Conservation (phyloP, 64 coral and sea anemone genomes). For the Stylophora pistillata region DNA sequence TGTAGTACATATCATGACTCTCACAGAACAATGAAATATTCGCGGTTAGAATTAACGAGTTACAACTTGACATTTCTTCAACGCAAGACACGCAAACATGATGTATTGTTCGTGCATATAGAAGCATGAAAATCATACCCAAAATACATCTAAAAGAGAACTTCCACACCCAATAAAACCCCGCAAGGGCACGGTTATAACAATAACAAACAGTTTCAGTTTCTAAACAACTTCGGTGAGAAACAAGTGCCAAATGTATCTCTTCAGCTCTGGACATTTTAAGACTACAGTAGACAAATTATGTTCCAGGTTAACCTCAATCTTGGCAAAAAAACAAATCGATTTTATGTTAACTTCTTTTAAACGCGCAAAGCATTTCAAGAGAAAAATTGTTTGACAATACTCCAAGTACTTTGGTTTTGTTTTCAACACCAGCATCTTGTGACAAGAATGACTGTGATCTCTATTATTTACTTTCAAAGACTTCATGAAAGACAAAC, state of each 20-base stretch:
- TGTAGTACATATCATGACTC: neutral
- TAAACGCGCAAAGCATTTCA: neutral
- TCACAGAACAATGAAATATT: neutral
- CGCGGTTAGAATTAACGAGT: neutral
- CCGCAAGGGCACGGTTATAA: neutral
- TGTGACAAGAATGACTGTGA: neutral
- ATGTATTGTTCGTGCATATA: neutral
- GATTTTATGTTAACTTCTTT: no score
- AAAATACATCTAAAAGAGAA: neutral
- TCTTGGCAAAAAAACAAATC: neutral
- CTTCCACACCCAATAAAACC: neutral
- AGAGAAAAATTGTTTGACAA: neutral
- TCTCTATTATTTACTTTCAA: neutral
- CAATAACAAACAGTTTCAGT: neutral
- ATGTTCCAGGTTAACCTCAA: neutral
- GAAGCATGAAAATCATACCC: neutral
- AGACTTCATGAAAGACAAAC: conserved; percentile 4
- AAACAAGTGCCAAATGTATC: neutral
- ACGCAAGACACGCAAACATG: neutral
- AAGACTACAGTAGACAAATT: neutral
- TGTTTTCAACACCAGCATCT: neutral
- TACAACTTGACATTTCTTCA: neutral
- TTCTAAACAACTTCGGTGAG: neutral
- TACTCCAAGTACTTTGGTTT: neutral
- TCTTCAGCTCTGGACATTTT: neutral